Conservation (phyloP, 2,797 vertebrate genomes). For the Cirrhinus mrigala region DNA sequence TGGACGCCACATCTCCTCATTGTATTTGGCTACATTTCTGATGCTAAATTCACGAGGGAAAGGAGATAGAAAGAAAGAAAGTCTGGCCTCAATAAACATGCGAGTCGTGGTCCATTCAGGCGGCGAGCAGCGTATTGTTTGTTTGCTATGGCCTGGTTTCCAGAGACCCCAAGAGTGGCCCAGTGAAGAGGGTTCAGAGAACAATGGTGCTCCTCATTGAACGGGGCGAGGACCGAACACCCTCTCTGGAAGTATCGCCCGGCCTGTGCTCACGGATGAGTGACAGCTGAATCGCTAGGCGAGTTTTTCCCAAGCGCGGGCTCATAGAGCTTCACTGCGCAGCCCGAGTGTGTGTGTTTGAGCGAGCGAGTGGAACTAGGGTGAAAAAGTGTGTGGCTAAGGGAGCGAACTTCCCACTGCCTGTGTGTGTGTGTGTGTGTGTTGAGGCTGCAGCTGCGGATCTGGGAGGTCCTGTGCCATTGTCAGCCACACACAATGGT, state of each 20-base stretch:
- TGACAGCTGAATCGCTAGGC: conserved; percentile 92
- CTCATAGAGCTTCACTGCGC: conserved; percentile 74
- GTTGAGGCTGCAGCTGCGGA: conserved; percentile 85
- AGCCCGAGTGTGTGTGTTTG: conserved; percentile 46
- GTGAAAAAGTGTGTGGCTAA: conserved; percentile 37
- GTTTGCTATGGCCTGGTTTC: conserved; percentile 89
- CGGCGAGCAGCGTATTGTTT: conserved; percentile 84
- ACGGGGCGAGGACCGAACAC: conserved; percentile 79
- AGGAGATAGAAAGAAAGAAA: conserved; percentile 73
- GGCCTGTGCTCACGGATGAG: conserved; percentile 83
- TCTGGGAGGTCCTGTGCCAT: conserved; percentile 89
- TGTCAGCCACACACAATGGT: conserved; percentile 84
- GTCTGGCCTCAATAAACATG: conserved; percentile 84
- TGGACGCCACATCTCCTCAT: conserved; percentile 65
- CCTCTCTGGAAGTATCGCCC: conserved; percentile 85
- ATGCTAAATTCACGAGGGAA: conserved; percentile 61
- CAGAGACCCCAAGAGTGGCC: conserved; percentile 82
- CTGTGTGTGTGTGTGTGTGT: conserved; percentile 26
- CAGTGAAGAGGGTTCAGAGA: conserved; percentile 83
- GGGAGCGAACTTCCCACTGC: not conserved
- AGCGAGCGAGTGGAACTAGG: conserved; percentile 36
- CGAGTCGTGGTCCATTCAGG: conserved; percentile 86
- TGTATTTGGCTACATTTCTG: conserved; percentile 65
- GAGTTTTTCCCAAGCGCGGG: conserved; percentile 85
- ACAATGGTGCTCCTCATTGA: conserved; percentile 89